Conservation (phyloP, 2,113 vertebrate species). For the Coptodon rendalli region DNA sequence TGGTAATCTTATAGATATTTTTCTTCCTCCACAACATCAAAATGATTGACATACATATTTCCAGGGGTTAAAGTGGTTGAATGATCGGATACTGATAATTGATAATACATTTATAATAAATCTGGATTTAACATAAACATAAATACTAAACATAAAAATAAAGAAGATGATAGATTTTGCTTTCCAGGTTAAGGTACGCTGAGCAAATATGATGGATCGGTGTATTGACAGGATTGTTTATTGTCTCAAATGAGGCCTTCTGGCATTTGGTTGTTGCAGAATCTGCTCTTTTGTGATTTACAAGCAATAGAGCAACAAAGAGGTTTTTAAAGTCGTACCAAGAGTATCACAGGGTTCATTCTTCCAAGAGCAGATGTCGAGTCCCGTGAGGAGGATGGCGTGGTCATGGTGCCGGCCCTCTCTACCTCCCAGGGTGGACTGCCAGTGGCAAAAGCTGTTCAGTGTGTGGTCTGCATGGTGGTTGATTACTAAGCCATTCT, state of each 20-base stretch:
- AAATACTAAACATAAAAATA: neutral
- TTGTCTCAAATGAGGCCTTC: neutral
- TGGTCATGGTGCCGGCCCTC: slow-evolving; percentile 85
- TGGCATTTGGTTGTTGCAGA: neutral
- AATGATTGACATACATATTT: neutral
- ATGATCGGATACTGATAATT: fast-evolving
- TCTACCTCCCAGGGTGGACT: slow-evolving; percentile 78
- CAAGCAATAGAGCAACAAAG: neutral
- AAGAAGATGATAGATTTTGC: neutral
- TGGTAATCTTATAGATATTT: neutral
- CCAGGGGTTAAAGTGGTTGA: neutral
- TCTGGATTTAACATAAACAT: neutral
- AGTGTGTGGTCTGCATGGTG: slow-evolving; percentile 90
- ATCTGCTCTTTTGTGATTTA: neutral
- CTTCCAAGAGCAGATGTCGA: slow-evolving; percentile 93
- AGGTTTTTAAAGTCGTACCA: slow-evolving; percentile 58
- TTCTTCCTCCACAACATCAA: slow-evolving; percentile 5
- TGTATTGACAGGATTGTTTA: neutral
- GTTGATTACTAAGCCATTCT: slow-evolving; percentile 84
- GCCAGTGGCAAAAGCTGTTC: slow-evolving; percentile 92
- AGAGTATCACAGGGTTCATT: slow-evolving; percentile 89
- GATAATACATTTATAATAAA: neutral
- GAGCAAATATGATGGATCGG: neutral
- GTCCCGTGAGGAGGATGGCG: slow-evolving; percentile 84
- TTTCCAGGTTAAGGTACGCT: neutral